Conservation (phyloP, 2,113 vertebrate genomes). For the Actenoides hombroni region DNA sequence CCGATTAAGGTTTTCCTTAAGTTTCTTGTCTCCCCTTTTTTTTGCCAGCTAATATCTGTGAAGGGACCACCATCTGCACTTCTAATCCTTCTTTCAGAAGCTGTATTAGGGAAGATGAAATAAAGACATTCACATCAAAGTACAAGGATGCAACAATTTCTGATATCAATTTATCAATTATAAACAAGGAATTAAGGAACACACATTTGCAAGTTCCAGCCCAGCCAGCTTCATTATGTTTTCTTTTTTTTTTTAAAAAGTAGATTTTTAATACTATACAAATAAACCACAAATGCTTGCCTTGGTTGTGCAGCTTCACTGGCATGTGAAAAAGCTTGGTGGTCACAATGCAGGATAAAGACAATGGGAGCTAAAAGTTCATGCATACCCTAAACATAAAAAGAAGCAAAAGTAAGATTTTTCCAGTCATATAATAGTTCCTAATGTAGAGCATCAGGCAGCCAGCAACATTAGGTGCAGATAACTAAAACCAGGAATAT, state of each 20-base stretch:
- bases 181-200: neutral
- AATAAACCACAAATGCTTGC: constrained; percentile 69
- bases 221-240: neutral
- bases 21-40: neutral
- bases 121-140: neutral
- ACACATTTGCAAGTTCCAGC: neutral
- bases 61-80: neutral
- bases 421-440: neutral
- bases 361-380: constrained; percentile 95
- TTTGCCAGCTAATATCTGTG: neutral
- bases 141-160: neutral
- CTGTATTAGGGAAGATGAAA: neutral
- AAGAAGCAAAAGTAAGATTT: neutral
- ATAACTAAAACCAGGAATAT: constrained; percentile 25
- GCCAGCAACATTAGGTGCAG: neutral
- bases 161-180: neutral
- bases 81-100: neutral
- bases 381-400: constrained; percentile 90
- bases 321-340: constrained; percentile 96
- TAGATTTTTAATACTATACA: neutral
- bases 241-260: neutral
- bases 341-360: constrained; percentile 95
- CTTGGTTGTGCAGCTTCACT: constrained; percentile 92
- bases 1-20: neutral
- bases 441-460: neutral